Evolutionary conservation across 2,797 vertebrate genomes (phyloP).

Genomic region (Hozukius guyotensis): DNA sequence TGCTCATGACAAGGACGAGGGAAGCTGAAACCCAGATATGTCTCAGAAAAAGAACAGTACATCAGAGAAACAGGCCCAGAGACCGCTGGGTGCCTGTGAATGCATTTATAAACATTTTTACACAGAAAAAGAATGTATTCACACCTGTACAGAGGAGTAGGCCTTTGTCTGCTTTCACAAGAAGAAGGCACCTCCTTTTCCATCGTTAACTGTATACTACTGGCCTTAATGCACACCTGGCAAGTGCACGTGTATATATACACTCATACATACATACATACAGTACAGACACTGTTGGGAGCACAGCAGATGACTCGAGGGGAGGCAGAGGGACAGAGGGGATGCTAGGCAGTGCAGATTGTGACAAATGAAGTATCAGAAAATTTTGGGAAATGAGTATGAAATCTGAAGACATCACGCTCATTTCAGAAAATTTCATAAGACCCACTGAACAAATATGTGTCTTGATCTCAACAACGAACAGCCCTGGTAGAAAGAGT

Average conservation of each 20-base stretch:
- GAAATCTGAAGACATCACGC: conserved; percentile 2
- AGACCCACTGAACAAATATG: conserved; percentile 13
- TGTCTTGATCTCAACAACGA: conserved; percentile 40
- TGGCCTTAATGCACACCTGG: conserved; percentile 71
- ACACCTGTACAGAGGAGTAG: conserved; percentile 74
- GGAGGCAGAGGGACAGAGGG: conserved; percentile 31
- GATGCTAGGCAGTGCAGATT: conserved; percentile 54
- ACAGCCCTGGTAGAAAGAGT: conserved; percentile 63
- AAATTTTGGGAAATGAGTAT: conserved; percentile 5
- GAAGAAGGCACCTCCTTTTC: conserved; percentile 63
- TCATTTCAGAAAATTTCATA: conserved; percentile 6
- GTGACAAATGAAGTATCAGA: conserved; percentile 21
- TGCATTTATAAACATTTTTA: conserved; percentile 57
- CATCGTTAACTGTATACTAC: conserved; percentile 52
- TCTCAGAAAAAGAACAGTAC: conserved; percentile 62
- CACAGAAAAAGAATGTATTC: conserved; percentile 59
- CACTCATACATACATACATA: conserved; percentile 32
- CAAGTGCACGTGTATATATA: conserved; percentile 37
- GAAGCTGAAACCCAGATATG: conserved; percentile 55
- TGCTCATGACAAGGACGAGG: conserved; percentile 35
- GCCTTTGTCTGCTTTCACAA: conserved; percentile 45
- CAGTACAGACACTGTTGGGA: conserved; percentile 56
- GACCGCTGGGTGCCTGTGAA: conserved; percentile 27
- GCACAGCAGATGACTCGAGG: conserved; percentile 37
- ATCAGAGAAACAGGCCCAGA: conserved; percentile 47